Evolutionary conservation across 2,797 vertebrate genomes (phyloP), one percentile per base, ranked within the genome.

Genomic region (Lindbergichthys nudifrons): DNA sequence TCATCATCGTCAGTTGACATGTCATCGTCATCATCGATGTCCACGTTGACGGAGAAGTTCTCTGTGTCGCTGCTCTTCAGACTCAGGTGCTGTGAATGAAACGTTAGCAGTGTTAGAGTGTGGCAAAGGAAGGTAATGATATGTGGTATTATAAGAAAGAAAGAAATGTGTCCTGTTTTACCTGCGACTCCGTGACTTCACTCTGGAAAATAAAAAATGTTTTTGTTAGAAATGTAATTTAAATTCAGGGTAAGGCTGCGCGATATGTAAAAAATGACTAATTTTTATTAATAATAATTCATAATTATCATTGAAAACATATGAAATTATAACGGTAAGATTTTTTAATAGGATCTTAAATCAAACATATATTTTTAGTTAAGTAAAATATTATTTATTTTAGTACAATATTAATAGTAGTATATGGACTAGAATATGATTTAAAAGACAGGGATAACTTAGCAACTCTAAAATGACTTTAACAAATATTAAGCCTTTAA

Each of bases 31-130:
- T 94, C 93, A 0, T 94, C 93, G 1, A 89, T 32, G 51, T 92
- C 95, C 73, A 91, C 62, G 47, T 90, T 92, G 48, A 86, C 60
- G 0, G 91, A 88, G 66, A 92, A 84, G 82, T 95, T 95, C 57
- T 96, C 94, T 0, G 91, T 90, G 65, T 96, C 94, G 9, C 92
- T 94, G 87, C 82, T 90, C 88, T 93, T 95, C 36, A 92, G 39
- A 79, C 87, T 83, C 45, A 60, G 79, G 2, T 74, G 70, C 87
- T 92, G 69, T 13, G 63, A 57, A 75, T 2, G 69, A 67, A 45
- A 72, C 43, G 47, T 47, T 0, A 48, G 47, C 19, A n/a, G 14
- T 51, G 41, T n/a, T n/a, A 56, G 12, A 30, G 2, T 1, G 11
- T 3, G 3, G 18, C 19, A 36, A 26, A 9, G 6, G 2, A 7